Evolutionary conservation across 2,113 vertebrate species (phyloP), one percentile per base, ranked within the genome.

Genomic region (Pelusios castaneus): DNA sequence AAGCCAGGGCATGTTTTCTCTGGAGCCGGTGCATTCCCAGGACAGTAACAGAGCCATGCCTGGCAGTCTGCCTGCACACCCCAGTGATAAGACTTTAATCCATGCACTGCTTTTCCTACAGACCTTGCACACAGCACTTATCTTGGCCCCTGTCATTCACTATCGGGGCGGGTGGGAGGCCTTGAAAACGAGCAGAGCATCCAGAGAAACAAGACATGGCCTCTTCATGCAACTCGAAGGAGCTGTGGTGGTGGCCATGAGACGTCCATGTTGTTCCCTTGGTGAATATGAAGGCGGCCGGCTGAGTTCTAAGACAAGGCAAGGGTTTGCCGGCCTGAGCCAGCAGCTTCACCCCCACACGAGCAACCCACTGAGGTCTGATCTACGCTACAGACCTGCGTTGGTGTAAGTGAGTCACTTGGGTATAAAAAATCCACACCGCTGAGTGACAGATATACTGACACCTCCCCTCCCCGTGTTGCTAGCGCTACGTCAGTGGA

Each of bases 171-270:
- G 60, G 91, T 93, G 93, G 84, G 17, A 84, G 94, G 82, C 82
- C 77, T 94, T 97, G 96, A 98, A 92, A 91, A 96, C 91, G 83
- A 86, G 85, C 97, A 98, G 98, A 96, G 70, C 92, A 81, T 80
- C 82, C 84, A 4, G 10, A 83, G 21, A 54, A 67, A 14, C 67
- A n/a, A 94, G 92, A 89, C 85, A 80, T 0, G 0, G 17, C 82
- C 79, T 88, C 43, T 73, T 89, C 47, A 84, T 0, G 89, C 95
- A 79, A 29, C 85, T 91, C 84, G 29, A n/a, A 76, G 82, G 96
- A 91, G 94, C 92, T 94, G 0, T 5, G 78, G 84, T 5, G 2
- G 60, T 89, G 96, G 56, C 88, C 91, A 31, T 0, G 14, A 80
- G 80, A 41, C 1, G 90, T 70, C 60, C 87, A 1, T 0, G 1